These are phyloP conservation scores for Babylonia areolata DNA, from an alignment of 1,140 invertebrate species.

Conservation along the genomic window DNA sequence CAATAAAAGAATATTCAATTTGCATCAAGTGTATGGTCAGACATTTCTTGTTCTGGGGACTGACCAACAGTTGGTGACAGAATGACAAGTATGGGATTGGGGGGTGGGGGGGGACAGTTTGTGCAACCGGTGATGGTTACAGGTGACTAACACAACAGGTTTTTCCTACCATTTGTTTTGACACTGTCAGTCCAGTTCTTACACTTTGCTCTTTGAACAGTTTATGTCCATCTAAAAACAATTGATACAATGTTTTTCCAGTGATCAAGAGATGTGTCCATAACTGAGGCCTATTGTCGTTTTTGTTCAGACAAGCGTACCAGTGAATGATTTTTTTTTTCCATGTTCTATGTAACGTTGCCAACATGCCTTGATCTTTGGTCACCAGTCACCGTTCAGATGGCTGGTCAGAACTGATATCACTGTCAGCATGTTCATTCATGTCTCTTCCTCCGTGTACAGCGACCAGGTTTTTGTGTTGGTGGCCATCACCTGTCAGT, in stretches of 20 bases:
- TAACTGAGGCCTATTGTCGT: neutral
- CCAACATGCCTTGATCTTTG: neutral
- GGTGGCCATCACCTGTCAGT: too few species aligned
- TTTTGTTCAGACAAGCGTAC: neutral
- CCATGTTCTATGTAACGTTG: neutral
- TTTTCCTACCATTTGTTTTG: too few species aligned
- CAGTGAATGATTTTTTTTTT: neutral
- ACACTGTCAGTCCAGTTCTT: too few species aligned
- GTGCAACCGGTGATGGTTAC: neutral
- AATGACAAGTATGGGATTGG: too few species aligned
- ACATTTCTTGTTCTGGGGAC: too few species aligned
- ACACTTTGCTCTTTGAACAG: too few species aligned
- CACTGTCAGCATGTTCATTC: neutral
- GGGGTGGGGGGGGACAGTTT: neutral
- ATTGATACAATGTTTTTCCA: neutral
- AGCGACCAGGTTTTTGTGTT: neutral
- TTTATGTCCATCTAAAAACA: neutral
- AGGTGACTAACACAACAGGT: too few species aligned
- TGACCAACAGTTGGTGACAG: too few species aligned
- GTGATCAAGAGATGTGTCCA: neutral
- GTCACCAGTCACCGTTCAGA: neutral
- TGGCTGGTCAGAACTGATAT: neutral
- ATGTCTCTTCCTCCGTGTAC: neutral
- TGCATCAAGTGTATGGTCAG: too few species aligned
- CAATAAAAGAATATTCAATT: too few species aligned